Evolutionary conservation across 1,140 invertebrate genomes (phyloP).

Genomic region (Brachionus paranguensis): DNA sequence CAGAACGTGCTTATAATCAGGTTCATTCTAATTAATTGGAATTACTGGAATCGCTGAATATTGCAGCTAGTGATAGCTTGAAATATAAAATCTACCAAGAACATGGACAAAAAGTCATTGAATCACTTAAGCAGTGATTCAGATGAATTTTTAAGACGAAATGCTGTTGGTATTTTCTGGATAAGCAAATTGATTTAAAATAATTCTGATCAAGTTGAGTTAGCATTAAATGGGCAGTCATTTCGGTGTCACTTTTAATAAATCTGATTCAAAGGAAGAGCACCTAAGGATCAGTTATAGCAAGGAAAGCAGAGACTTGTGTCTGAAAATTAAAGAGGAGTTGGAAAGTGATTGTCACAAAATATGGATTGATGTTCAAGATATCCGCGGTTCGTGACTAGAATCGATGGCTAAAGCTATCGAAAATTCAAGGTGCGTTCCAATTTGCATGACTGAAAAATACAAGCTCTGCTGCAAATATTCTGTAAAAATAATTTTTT

Average conservation of each 20-base stretch:
- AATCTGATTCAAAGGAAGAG: neutral
- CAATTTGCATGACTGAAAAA: constrained; percentile 44
- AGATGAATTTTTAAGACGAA: constrained; percentile 1
- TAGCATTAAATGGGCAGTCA: neutral
- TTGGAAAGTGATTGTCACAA: neutral
- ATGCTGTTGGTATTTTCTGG: neutral
- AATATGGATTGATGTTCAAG: constrained; percentile 44
- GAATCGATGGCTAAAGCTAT: constrained; percentile 55
- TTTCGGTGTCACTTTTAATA: neutral
- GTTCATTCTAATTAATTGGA: neutral
- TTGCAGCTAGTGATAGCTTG: constrained; percentile 14
- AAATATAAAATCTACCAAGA: constrained; percentile 26
- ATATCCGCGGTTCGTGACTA: constrained; percentile 46
- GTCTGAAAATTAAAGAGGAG: neutral
- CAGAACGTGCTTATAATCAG: neutral
- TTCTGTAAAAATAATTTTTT: neutral
- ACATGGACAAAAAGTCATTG: neutral
- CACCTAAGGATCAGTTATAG: constrained; percentile 26
- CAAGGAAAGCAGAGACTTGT: neutral
- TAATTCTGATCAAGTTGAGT: neutral
- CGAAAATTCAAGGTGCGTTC: constrained; percentile 48
- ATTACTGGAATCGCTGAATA: neutral
- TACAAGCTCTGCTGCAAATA: neutral
- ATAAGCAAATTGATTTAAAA: neutral
- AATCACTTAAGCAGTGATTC: neutral